These are phyloP conservation scores for Phaonia tiefii DNA, from an alignment of 2,888 invertebrate species.

Conservation along the genomic window DNA sequence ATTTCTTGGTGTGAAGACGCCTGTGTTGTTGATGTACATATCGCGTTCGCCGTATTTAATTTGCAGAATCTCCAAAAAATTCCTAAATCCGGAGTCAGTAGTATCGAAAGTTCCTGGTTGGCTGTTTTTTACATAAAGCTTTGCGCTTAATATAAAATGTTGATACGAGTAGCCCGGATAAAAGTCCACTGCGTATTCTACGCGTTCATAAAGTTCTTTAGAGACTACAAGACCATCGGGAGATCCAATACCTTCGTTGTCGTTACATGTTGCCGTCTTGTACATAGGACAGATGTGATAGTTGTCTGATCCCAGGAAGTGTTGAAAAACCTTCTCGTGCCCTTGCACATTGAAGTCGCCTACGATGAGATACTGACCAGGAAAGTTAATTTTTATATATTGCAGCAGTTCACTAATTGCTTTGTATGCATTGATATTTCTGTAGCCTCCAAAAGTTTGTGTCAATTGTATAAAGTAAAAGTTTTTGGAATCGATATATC, in stretches of 20 bases:
- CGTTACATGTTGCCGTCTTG: slow-evolving; percentile 3
- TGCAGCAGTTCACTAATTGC: slow-evolving; percentile 17
- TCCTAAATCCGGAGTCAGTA: background rate
- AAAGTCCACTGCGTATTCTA: slow-evolving; percentile 31
- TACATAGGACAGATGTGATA: slow-evolving; percentile 30
- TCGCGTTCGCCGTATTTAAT: background rate
- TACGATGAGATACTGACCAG: background rate
- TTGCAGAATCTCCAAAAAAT: slow-evolving; percentile 7
- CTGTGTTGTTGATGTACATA: background rate
- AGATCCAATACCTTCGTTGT: slow-evolving; percentile 15
- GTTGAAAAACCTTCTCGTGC: slow-evolving; percentile 7
- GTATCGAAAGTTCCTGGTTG: background rate
- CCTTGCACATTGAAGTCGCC: slow-evolving; percentile 28
- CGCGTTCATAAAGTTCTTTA: background rate
- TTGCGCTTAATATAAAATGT: slow-evolving; percentile 25
- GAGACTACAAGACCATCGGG: slow-evolving; percentile 27
- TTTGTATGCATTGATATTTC: background rate
- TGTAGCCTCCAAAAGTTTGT: background rate
- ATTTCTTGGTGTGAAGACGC: background rate
- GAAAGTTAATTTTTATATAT: slow-evolving; percentile 1
- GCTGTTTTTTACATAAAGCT: background rate
- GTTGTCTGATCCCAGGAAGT: background rate
- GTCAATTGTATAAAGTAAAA: slow-evolving; percentile 27
- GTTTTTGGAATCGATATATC: slow-evolving; percentile 4
- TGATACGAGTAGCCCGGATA: slow-evolving; percentile 30